These are phyloP conservation scores for Odocoileus hemionus DNA, from an alignment of 2,113 vertebrate genomes.

Conservation along the genomic window DNA sequence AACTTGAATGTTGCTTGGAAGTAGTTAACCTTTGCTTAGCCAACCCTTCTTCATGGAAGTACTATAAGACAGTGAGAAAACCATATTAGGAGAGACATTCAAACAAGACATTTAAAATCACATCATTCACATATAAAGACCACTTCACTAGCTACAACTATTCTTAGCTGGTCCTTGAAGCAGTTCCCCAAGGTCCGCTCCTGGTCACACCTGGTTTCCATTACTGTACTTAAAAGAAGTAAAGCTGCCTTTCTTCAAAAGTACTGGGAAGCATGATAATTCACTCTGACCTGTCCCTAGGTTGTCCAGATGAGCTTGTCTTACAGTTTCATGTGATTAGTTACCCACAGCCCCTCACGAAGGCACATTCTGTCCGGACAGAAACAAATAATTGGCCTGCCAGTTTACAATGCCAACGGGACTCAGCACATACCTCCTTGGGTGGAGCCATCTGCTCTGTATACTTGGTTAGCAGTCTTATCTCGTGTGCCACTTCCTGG, in stretches of 20 bases:
- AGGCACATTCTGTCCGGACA: neutral
- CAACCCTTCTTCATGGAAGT: neutral
- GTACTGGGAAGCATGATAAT: neutral
- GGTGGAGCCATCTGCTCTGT: neutral
- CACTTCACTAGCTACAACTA: neutral
- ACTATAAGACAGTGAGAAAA: neutral
- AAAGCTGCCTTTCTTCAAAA: constrained; percentile 42
- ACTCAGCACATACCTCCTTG: neutral
- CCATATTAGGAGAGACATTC: neutral
- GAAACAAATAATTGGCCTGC: neutral
- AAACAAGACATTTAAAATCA: neutral
- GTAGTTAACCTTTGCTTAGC: neutral
- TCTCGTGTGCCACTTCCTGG: neutral
- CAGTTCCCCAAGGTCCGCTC: neutral
- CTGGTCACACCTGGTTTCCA: constrained; percentile 49
- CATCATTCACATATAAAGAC: neutral
- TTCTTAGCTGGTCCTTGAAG: neutral
- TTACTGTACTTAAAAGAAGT: neutral
- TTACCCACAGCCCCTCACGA: neutral
- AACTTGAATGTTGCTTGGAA: neutral
- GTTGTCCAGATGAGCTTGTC: constrained; percentile 2
- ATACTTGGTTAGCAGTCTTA: neutral
- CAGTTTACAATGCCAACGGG: neutral
- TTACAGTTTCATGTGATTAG: constrained; percentile 25
- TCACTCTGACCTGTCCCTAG: neutral